phyloP scores from a whole-genome alignment of 2,888 invertebrate species.

The Augochlorella aurata region DNA sequence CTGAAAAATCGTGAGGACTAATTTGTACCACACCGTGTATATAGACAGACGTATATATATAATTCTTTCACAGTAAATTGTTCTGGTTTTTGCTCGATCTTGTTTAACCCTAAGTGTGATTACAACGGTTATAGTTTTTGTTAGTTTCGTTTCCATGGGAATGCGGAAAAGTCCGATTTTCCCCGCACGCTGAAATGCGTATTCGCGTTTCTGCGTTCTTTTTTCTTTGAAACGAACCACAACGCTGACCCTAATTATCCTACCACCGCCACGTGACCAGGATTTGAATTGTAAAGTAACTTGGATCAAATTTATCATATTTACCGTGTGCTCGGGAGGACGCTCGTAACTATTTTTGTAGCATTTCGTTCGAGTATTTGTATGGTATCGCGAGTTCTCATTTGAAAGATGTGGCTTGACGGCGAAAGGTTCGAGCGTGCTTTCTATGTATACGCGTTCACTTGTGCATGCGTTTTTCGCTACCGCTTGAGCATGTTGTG shows the following conservation, averaged over 20 bases:
- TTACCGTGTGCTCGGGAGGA: conserved; percentile 23
- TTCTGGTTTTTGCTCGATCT: conserved; percentile 17
- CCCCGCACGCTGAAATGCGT: conserved; percentile 72
- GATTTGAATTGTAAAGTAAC: conserved; percentile 51
- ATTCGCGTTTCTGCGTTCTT: conserved; percentile 73
- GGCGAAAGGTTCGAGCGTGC: conserved; percentile 33
- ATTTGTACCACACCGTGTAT: no score
- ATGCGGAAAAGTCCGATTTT: conserved; percentile 22
- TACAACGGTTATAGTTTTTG: conserved; percentile 1
- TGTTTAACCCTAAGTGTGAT: conserved; percentile 28
- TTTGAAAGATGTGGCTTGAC: not conserved
- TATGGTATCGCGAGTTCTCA: not conserved
- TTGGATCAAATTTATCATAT: conserved; percentile 29
- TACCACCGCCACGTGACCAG: conserved; percentile 39
- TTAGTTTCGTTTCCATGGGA: conserved; percentile 4
- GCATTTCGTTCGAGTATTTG: not conserved
- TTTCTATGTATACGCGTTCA: conserved; percentile 24
- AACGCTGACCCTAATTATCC: conserved; percentile 26
- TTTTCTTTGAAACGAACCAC: conserved; percentile 43
- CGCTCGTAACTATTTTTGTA: conserved; percentile 19
- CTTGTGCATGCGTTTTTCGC: conserved; percentile 60
- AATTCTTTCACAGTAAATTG: not conserved
- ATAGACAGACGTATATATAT: not conserved
- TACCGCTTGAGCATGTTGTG: conserved; percentile 61
- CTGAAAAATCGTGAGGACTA: no score